Percentiles rank a stretch among this genome's conserved stretches.
phyloP scores from a whole-genome alignment of 92 coral and sea anemone species.

The Epizoanthus illoricatus region DNA sequence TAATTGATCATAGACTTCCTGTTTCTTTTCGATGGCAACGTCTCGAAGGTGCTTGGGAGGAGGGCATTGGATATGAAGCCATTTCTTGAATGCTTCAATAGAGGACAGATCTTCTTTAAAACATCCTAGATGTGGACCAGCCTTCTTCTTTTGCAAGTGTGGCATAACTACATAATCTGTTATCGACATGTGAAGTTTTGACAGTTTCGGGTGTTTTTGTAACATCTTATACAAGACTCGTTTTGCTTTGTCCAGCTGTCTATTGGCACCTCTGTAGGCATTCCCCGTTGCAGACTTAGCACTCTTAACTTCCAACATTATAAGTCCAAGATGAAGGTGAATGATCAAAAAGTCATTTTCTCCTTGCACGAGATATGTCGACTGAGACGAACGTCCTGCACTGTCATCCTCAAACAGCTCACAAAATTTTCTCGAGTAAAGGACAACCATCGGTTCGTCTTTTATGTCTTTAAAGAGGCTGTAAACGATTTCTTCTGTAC shows the following conservation, averaged over 20 bases:
- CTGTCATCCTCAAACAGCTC: background rate
- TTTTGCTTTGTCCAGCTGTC: constrained; percentile 9
- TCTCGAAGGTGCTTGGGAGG: constrained; percentile 13
- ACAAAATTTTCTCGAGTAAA: constrained; percentile 4
- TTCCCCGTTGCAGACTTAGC: background rate
- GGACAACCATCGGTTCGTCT: constrained; percentile 9
- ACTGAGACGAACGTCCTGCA: background rate
- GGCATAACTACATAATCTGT: background rate
- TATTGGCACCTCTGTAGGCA: background rate
- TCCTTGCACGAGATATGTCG: background rate
- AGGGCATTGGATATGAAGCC: constrained; percentile 7
- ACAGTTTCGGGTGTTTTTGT: background rate
- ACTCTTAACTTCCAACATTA: constrained; percentile 4
- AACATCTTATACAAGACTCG: background rate
- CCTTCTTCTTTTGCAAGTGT: background rate
- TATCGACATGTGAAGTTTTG: background rate
- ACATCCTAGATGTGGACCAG: constrained; percentile 2
- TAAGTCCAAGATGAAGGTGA: background rate
- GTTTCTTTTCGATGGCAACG: background rate
- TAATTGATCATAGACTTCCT: constrained; percentile 9
- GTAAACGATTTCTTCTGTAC: background rate
- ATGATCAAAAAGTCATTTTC: constrained; percentile 14
- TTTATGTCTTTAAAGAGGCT: background rate
- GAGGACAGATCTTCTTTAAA: constrained; percentile 5
- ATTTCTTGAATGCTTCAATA: background rate